phyloP scores from a whole-genome alignment of 2,888 invertebrate genomes.

The Psylliodes chrysocephalus region DNA sequence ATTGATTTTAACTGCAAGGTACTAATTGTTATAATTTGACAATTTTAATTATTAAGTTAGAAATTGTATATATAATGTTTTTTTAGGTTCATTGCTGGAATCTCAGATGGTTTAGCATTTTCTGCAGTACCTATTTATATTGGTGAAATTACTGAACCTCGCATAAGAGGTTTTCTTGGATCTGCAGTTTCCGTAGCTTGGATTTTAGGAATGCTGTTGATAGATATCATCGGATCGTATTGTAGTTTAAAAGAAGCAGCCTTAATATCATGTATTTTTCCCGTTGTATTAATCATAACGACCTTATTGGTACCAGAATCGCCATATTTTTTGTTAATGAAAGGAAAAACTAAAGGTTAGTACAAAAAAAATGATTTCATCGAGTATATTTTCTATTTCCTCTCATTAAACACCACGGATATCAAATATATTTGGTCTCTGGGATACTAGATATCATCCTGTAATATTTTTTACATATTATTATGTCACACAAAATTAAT shows the following conservation, averaged over 20 bases:
- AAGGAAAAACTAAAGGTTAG: conserved; percentile 59
- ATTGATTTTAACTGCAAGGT: too few relatives aligned
- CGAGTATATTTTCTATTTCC: too few relatives aligned
- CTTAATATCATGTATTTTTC: conserved; percentile 63
- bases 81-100: conserved; percentile 69
- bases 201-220: conserved; percentile 67
- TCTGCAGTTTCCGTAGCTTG: conserved; percentile 68
- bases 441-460: too few relatives aligned
- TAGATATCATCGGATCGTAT: too few relatives aligned
- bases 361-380: too few relatives aligned
- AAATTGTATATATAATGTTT: conserved; percentile 59
- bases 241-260: conserved; percentile 66
- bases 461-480: too few relatives aligned
- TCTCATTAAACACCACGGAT: too few relatives aligned
- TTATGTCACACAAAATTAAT: too few relatives aligned
- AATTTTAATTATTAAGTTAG: too few relatives aligned
- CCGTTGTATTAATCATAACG: conserved; percentile 63
- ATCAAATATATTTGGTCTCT: too few relatives aligned
- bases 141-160: conserved; percentile 70
- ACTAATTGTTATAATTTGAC: too few relatives aligned
- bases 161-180: conserved; percentile 70
- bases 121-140: conserved; percentile 69
- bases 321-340: conserved; percentile 66
- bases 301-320: conserved; percentile 70
- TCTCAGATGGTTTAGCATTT: conserved; percentile 66